These are phyloP conservation scores for Eupithecia subfuscata DNA, from an alignment of 2,888 invertebrate species.

Conservation along the genomic window DNA sequence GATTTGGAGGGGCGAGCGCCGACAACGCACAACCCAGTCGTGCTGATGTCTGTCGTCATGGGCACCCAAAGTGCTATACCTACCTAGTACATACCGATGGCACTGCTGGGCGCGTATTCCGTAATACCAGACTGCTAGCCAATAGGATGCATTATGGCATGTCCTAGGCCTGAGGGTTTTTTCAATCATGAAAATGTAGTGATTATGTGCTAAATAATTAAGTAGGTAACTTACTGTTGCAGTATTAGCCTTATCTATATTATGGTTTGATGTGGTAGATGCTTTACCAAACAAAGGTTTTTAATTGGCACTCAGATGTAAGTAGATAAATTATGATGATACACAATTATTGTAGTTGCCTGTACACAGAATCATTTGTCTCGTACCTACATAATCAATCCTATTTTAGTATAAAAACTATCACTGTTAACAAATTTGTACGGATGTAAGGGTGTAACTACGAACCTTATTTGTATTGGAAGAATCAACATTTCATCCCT, in stretches of 20 bases:
- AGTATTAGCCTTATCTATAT: background rate
- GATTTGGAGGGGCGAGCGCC: no score
- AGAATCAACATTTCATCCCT: no score
- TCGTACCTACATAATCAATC: background rate
- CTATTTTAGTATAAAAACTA: no score
- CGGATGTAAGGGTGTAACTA: no score
- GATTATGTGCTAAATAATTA: background rate
- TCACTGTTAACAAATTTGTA: no score
- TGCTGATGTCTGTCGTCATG: no score
- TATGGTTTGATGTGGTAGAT: background rate
- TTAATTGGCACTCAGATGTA: background rate
- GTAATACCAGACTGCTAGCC: background rate
- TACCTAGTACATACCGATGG: background rate
- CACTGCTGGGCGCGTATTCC: background rate
- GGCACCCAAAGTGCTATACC: no score
- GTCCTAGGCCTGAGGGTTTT: background rate
- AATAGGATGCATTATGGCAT: no score
- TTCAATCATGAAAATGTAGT: background rate
- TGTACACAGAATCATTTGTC: background rate
- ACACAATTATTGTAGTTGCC: background rate
- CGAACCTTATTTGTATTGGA: no score
- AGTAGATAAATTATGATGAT: background rate
- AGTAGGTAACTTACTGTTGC: background rate
- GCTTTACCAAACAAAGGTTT: background rate
- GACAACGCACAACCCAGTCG: no score